phyloP scores from a whole-genome alignment of 2,888 invertebrate species.

The Sminthurides aquaticus region DNA sequence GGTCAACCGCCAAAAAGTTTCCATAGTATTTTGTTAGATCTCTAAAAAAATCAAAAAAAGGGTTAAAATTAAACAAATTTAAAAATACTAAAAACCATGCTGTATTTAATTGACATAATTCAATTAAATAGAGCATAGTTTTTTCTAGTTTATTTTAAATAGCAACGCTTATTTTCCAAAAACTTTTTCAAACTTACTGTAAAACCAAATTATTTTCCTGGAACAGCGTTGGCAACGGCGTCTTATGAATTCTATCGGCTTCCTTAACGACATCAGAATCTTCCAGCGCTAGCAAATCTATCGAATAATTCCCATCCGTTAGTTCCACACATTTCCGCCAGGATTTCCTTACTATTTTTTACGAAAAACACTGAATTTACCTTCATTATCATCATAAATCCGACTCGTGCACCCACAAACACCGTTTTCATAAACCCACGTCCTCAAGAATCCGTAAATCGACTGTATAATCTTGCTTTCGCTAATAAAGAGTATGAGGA shows the following conservation, averaged over 20 bases:
- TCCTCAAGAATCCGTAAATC: conserved; percentile 14
- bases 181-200: conserved; percentile 19
- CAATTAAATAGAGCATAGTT: neutral
- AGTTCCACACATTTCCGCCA: neutral
- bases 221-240: conserved; percentile 17
- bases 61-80: neutral
- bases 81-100: neutral
- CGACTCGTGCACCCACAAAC: neutral
- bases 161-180: too few relatives aligned
- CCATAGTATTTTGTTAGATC: conserved; percentile 68
- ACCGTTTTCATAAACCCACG: conserved; percentile 9
- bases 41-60: conserved; percentile 42
- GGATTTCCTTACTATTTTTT: neutral
- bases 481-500: conserved; percentile 25
- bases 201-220: conserved; percentile 26
- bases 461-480: conserved; percentile 31
- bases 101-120: too few relatives aligned
- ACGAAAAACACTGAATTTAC: too few relatives aligned
- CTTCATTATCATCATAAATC: conserved; percentile 22
- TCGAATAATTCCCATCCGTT: too few relatives aligned
- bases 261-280: conserved; percentile 40
- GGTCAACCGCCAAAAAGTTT: conserved; percentile 68
- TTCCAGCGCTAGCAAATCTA: conserved; percentile 25
- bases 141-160: conserved; percentile 1
- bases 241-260: conserved; percentile 31